Percentiles rank a stretch among this genome's conserved stretches.
Conservation (phyloP, 92 coral and sea anemone genomes). For the Diadumene lineata region DNA sequence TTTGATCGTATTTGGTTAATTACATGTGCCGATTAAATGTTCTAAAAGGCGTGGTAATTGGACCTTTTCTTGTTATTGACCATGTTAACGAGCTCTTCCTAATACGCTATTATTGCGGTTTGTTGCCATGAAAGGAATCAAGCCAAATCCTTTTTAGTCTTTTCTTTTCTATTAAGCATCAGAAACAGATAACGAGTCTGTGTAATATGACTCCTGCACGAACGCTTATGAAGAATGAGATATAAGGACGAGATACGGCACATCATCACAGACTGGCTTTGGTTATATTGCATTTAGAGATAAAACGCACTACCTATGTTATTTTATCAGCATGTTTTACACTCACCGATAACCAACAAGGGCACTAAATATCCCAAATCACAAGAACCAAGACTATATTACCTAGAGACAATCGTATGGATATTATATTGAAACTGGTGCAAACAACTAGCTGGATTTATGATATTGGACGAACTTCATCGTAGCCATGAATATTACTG, state of each 20-base stretch:
- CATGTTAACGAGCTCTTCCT: constrained; percentile 25
- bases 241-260: neutral
- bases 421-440: too few species aligned
- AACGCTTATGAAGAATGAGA: neutral
- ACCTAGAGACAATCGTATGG: too few species aligned
- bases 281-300: constrained; percentile 22
- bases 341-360: neutral
- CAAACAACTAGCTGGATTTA: too few species aligned
- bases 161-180: neutral
- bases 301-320: neutral
- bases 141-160: neutral
- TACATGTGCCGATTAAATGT: constrained; percentile 26
- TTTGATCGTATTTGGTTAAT: constrained; percentile 34
- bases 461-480: too few species aligned
- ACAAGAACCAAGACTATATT: too few species aligned
- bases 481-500: too few species aligned
- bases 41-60: constrained; percentile 37
- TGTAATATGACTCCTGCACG: neutral
- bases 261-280: neutral
- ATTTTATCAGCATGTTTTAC: neutral
- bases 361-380: neutral
- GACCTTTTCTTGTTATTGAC: constrained; percentile 15
- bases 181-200: neutral
- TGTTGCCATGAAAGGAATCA: constrained; percentile 14
- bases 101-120: constrained; percentile 5